These are phyloP conservation scores for Helobdella robusta DNA, from an alignment of 2,888 invertebrate species.

Conservation along the genomic window DNA sequence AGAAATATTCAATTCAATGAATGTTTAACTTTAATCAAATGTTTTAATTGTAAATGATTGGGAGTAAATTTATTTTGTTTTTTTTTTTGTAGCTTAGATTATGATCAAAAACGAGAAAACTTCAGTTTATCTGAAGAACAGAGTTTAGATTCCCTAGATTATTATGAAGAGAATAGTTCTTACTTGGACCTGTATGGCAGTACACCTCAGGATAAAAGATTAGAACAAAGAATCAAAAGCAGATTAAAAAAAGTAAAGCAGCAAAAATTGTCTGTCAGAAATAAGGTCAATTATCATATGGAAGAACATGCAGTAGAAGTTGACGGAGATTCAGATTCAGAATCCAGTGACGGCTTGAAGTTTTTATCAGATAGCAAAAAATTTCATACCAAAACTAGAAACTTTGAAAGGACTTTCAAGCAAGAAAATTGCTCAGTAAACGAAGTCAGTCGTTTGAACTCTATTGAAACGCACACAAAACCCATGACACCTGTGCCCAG, in stretches of 20 bases:
- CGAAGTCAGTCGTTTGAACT: not conserved
- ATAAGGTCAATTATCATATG: not conserved
- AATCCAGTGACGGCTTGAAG: not conserved
- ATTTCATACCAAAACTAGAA: constrained; percentile 13
- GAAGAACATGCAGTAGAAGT: not conserved
- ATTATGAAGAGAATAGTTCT: constrained; percentile 8
- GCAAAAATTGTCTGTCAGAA: not conserved
- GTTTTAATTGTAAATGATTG: too few relatives aligned
- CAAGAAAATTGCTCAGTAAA: too few relatives aligned
- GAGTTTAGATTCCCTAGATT: constrained; percentile 6
- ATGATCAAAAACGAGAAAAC: not conserved
- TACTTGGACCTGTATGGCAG: constrained; percentile 12
- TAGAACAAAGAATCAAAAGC: constrained; percentile 2
- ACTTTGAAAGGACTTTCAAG: constrained; percentile 14
- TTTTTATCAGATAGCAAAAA: too few relatives aligned
- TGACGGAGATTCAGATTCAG: constrained; percentile 7
- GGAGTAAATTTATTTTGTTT: too few relatives aligned
- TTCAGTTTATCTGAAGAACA: not conserved
- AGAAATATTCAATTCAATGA: too few relatives aligned
- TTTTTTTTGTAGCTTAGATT: too few relatives aligned
- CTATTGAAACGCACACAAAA: not conserved
- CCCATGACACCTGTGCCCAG: not conserved
- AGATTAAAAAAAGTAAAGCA: constrained; percentile 10
- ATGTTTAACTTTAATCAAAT: too few relatives aligned
- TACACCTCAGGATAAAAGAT: constrained; percentile 3